A percentile compares a stretch with the other conserved stretches of the same genome.
Evolutionary conservation across 2,797 vertebrate species (phyloP).

Genomic region (Spinus pinus): DNA sequence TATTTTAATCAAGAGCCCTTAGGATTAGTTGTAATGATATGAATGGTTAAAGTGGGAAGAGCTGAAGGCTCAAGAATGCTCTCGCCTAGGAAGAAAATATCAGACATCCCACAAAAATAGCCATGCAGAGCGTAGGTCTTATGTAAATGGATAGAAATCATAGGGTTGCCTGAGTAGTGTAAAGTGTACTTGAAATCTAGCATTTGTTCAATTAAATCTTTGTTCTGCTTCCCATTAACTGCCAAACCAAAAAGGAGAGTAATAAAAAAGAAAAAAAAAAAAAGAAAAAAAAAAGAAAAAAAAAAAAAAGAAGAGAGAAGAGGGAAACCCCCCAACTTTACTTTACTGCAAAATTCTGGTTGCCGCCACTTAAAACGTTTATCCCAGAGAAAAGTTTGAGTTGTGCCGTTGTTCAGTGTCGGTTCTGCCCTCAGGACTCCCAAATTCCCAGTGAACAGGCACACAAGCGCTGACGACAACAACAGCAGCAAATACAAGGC

Average conservation of each 20-base stretch:
- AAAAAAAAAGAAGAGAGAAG: neutral
- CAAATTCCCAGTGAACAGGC: neutral
- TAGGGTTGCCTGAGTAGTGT: neutral
- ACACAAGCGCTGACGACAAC: neutral
- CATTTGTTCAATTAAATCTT: neutral
- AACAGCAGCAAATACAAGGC: neutral
- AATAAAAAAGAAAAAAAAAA: rapidly evolving
- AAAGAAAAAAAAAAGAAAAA: neutral
- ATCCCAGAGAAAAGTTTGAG: neutral
- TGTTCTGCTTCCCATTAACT: neutral
- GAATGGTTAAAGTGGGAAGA: neutral
- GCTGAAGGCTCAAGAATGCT: neutral
- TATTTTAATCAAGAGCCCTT: neutral
- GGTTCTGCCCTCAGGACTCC: neutral
- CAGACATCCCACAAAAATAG: neutral
- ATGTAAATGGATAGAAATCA: neutral
- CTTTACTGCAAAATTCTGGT: neutral
- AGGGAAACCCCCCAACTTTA: rapidly evolving
- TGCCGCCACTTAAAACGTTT: neutral
- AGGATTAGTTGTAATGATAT: neutral
- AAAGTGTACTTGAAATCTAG: neutral
- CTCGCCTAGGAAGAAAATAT: neutral
- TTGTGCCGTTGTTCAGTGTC: neutral
- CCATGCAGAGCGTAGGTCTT: neutral
- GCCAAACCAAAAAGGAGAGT: neutral